Percentiles rank a stretch among this genome's conserved stretches.
Evolutionary conservation across 2,797 vertebrate genomes (phyloP).

Genomic region (Cirrhinus mrigala): DNA sequence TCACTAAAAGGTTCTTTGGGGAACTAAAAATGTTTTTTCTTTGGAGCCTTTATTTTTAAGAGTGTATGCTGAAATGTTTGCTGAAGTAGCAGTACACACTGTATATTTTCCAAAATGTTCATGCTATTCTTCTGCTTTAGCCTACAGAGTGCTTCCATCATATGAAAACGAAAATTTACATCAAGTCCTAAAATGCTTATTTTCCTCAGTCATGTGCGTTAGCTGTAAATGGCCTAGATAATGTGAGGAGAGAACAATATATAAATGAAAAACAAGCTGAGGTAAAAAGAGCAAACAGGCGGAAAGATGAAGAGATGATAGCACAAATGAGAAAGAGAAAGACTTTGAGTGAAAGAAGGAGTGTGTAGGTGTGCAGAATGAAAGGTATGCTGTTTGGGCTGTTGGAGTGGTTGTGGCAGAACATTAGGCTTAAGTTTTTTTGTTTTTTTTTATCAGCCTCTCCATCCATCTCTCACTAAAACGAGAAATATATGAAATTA

Average conservation of each 20-base stretch:
- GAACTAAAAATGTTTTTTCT: no score
- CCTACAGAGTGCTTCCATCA: neutral
- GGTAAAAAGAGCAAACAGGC: neutral
- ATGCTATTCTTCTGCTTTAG: neutral
- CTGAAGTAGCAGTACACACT: neutral
- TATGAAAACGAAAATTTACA: neutral
- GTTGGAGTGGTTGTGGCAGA: slow-evolving; percentile 70
- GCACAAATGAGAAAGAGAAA: slow-evolving; percentile 42
- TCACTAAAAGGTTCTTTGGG: no score
- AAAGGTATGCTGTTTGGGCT: slow-evolving; percentile 74
- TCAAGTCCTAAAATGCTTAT: neutral
- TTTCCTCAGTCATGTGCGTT: neutral
- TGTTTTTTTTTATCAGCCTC: slow-evolving; percentile 43
- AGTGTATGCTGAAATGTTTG: neutral
- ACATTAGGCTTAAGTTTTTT: slow-evolving; percentile 42
- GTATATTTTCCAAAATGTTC: neutral
- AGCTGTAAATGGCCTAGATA: neutral
- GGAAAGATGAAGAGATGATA: slow-evolving; percentile 12
- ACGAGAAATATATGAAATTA: neutral
- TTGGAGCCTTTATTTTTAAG: no score
- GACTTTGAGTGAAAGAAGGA: slow-evolving; percentile 39
- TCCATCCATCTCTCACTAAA: slow-evolving; percentile 7
- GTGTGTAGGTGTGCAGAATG: slow-evolving; percentile 67
- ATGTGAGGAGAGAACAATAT: neutral
- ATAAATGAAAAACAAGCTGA: slow-evolving; percentile 20